A percentile compares a stretch with the other conserved stretches of the same genome.
Evolutionary conservation across 2,113 vertebrate species (phyloP).

Genomic region (Scolopax mira): DNA sequence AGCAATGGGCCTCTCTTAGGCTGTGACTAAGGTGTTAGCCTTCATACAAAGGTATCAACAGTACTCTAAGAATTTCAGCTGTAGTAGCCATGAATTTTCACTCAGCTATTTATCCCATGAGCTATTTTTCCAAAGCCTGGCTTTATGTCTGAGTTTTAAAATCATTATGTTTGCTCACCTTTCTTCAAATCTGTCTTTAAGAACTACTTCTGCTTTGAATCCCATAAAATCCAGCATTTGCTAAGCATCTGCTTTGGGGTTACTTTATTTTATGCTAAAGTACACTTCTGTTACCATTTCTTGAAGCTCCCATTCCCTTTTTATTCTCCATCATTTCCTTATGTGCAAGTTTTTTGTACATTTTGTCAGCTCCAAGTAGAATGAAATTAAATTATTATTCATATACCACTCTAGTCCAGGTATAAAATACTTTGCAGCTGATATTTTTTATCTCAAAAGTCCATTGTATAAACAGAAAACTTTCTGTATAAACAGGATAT

Average conservation of each 20-base stretch:
- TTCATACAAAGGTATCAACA: neutral
- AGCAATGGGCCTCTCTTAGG: accelerated
- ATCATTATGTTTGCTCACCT: neutral
- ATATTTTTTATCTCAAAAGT: neutral
- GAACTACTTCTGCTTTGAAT: neutral
- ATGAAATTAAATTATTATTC: neutral
- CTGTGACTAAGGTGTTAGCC: neutral
- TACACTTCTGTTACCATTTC: neutral
- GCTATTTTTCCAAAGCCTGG: neutral
- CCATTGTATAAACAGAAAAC: neutral
- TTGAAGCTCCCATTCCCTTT: neutral
- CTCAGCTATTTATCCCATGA: neutral
- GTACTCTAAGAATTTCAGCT: neutral
- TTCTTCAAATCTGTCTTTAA: neutral
- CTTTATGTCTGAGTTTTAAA: neutral
- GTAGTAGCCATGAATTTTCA: neutral
- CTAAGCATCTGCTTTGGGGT: neutral
- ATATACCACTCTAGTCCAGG: neutral
- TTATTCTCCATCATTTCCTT: neutral
- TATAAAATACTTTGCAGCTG: neutral
- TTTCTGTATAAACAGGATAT: neutral
- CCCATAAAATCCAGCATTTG: neutral
- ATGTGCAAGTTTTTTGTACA: neutral
- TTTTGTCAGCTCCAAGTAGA: neutral
- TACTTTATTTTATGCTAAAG: neutral